phyloP scores from a whole-genome alignment of 1,140 invertebrate genomes.

The Hylyphantes graminicola region DNA sequence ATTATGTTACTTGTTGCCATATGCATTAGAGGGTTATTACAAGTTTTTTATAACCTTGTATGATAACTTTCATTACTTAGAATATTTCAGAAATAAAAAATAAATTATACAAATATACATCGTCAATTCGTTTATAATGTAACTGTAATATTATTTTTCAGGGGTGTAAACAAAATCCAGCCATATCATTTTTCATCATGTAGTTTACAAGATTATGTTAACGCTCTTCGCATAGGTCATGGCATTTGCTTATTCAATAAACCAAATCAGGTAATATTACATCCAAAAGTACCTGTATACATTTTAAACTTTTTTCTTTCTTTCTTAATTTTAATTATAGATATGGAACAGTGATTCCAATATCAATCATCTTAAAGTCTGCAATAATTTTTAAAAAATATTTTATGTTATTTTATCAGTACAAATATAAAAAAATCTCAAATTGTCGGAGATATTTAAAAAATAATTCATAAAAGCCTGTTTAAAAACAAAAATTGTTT shows the following conservation, averaged over 20 bases:
- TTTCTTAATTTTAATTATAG: not conserved
- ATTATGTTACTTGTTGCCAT: no score
- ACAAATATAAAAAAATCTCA: no score
- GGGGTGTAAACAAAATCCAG: constrained; percentile 86
- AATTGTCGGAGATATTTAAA: no score
- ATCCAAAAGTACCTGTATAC: not conserved
- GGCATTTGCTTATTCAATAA: constrained; percentile 90
- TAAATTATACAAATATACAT: not conserved
- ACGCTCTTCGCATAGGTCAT: constrained; percentile 80
- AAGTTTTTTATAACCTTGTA: not conserved
- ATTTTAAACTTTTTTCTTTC: not conserved
- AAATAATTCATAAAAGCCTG: no score
- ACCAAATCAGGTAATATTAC: constrained; percentile 81
- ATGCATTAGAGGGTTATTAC: no score
- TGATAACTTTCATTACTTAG: not conserved
- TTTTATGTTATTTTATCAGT: no score
- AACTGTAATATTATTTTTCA: constrained; percentile 21
- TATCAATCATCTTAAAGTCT: no score
- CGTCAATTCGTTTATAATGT: not conserved
- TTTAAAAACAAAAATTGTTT: no score
- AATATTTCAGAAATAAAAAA: not conserved
- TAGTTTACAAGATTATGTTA: constrained; percentile 86
- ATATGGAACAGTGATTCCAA: no score
- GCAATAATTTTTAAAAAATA: no score
- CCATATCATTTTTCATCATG: constrained; percentile 94